phyloP scores from a whole-genome alignment of 2,888 invertebrate species.

The Xestia c-nigrum region DNA sequence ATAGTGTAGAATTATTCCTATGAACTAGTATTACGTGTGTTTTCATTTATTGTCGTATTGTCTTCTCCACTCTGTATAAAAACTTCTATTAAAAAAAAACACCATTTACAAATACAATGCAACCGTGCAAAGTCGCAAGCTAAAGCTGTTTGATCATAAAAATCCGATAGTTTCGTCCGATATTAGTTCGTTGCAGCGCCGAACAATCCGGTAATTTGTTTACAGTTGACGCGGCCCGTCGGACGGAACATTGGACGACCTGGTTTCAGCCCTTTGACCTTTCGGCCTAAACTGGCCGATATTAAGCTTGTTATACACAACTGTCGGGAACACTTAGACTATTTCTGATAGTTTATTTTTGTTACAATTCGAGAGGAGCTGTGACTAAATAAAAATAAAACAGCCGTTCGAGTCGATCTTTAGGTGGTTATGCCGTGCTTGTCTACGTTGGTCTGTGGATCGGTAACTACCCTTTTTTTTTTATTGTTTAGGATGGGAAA shows the following conservation, averaged over 20 bases:
- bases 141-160: not conserved
- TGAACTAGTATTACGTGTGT: too few relatives aligned
- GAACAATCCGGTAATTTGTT: conserved; percentile 59
- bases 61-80: too few relatives aligned
- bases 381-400: too few relatives aligned
- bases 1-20: too few relatives aligned
- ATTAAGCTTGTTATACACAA: conserved; percentile 34
- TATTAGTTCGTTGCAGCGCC: conserved; percentile 27
- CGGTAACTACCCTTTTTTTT: too few relatives aligned
- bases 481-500: too few relatives aligned
- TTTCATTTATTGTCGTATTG: too few relatives aligned
- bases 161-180: conserved; percentile 8
- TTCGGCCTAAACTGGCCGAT: conserved; percentile 51
- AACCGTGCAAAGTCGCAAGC: not conserved
- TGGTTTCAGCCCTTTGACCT: conserved; percentile 52
- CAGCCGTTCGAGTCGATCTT: too few relatives aligned
- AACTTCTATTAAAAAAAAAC: too few relatives aligned
- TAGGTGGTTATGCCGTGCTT: too few relatives aligned
- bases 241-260: conserved; percentile 52
- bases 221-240: conserved; percentile 44
- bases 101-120: not conserved
- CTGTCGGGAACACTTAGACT: conserved; percentile 2
- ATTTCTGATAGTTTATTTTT: not conserved
- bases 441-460: too few relatives aligned
- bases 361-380: too few relatives aligned